Evolutionary conservation across 2,888 invertebrate genomes (phyloP), one percentile per base, ranked within the genome.

Genomic region (Resseliella maxima): DNA sequence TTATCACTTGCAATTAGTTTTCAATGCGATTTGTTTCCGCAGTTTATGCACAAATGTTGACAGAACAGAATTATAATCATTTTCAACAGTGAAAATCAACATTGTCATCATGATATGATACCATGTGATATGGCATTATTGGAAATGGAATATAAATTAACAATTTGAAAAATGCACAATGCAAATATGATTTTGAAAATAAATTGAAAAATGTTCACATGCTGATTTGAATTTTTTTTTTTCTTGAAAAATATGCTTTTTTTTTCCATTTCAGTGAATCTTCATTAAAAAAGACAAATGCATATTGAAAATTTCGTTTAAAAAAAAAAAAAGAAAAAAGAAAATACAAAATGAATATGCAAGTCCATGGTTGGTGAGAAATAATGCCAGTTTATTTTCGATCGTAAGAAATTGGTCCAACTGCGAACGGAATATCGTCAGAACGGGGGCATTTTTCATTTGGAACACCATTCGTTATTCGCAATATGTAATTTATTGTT

Each of bases 401-500:
- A n/a, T 50, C 0, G 72, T 31, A 72, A 27, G 72, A 72, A 72
- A 31, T 50, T 15, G 15, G 31, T 31, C 35, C 31, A 72, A 35
- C 5, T 72, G 31, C 12, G 27, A 72, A 18, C 27, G 31, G 31
- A 27, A 35, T 72, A 72, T 72, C 72, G 31, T 72, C 72, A 72
- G 31, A 72, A n/a, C n/a, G 3, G 1, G 72, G n/a, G 72, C 72
- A 72, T 72, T 72, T 72, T 72, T 31, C 72, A 72, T 72, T 72
- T 35, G 15, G 72, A 72, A 72, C 27, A 15, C 72, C 72, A 72
- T 72, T 72, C 72, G 72, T 72, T 72, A 72, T 72, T 72, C 72
- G 72, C 72, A 72, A 72, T 72, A 72, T 72, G 72, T 72, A 72
- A 72, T 72, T 72, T 72, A 72, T 72, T 72, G 72, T 72, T 72